phyloP scores from a whole-genome alignment of 2,113 vertebrate genomes.

The Takifugu bimaculatus region DNA sequence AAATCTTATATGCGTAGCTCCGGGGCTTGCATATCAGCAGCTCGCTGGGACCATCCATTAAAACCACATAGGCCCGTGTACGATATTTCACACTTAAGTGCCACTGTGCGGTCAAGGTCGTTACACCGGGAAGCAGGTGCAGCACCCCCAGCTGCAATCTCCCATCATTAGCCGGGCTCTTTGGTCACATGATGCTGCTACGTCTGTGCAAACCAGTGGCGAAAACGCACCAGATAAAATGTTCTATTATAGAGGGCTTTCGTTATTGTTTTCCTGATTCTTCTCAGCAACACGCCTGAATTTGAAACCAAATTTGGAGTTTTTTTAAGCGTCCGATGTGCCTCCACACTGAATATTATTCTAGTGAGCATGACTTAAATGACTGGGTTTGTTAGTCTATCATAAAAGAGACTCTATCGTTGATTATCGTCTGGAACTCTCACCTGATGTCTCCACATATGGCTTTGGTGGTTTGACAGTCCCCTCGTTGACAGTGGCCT shows the following conservation, averaged over 20 bases:
- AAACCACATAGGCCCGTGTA: conserved; percentile 22
- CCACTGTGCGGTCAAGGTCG: conserved; percentile 29
- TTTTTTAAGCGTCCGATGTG: too few species aligned
- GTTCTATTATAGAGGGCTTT: neutral
- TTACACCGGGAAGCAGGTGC: neutral
- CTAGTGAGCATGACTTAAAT: too few species aligned
- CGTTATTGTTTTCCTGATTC: too few species aligned
- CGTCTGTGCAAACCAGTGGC: neutral
- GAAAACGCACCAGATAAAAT: neutral
- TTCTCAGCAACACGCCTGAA: too few species aligned
- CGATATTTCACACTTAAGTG: conserved; percentile 11
- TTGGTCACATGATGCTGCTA: neutral
- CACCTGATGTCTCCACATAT: conserved; percentile 76
- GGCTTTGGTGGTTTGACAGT: conserved; percentile 76
- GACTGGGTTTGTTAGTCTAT: too few species aligned
- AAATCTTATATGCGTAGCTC: conserved; percentile 38
- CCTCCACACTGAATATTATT: too few species aligned
- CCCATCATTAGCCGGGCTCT: neutral
- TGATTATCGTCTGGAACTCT: conserved; percentile 2
- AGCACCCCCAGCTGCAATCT: conserved; percentile 3
- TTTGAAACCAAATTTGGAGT: too few species aligned
- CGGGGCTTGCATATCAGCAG: conserved; percentile 26
- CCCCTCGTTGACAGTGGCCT: conserved; percentile 61
- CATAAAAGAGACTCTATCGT: neutral
- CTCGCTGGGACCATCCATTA: conserved; percentile 23